Percentiles rank a stretch among this genome's conserved stretches.
These are phyloP conservation scores for Aphidius gifuensis DNA, from an alignment of 1,140 invertebrate species.

Conservation along the genomic window DNA sequence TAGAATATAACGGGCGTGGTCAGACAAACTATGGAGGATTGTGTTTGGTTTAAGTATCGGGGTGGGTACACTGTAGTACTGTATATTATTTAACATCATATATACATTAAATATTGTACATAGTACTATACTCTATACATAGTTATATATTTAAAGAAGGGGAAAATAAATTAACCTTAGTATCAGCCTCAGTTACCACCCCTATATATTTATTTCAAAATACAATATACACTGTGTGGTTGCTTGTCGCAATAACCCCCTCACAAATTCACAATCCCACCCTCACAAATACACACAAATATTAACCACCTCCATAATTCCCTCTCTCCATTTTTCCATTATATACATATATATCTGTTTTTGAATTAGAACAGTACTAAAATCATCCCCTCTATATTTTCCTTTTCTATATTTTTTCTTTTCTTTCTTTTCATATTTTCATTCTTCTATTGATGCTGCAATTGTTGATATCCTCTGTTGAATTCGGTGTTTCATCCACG, in stretches of 20 bases:
- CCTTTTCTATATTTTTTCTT: slow-evolving; percentile 21
- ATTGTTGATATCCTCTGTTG: slow-evolving; percentile 47
- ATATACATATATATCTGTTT: too few relatives aligned
- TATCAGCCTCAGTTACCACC: slow-evolving; percentile 40
- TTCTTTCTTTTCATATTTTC: slow-evolving; percentile 14
- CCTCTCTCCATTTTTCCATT: slow-evolving; percentile 14
- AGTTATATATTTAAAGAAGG: background rate
- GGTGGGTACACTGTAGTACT: slow-evolving; percentile 52
- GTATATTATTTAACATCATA: slow-evolving; percentile 25
- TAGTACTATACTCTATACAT: too few relatives aligned
- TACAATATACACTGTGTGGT: too few relatives aligned
- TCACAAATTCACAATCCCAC: slow-evolving; percentile 9
- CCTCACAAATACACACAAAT: background rate
- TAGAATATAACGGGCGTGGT: slow-evolving; percentile 22
- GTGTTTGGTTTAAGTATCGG: slow-evolving; percentile 39
- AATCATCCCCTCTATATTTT: background rate
- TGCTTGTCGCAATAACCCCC: background rate
- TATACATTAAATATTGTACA: too few relatives aligned
- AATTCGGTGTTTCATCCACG: slow-evolving; percentile 23
- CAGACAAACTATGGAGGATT: slow-evolving; percentile 16
- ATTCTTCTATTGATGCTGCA: slow-evolving; percentile 45
- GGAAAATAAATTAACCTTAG: slow-evolving; percentile 27
- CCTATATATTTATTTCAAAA: slow-evolving; percentile 4
- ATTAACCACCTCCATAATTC: background rate
- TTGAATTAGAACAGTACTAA: background rate